Evolutionary conservation across 2,888 invertebrate genomes (phyloP).

Genomic region (Ctena decussata): DNA sequence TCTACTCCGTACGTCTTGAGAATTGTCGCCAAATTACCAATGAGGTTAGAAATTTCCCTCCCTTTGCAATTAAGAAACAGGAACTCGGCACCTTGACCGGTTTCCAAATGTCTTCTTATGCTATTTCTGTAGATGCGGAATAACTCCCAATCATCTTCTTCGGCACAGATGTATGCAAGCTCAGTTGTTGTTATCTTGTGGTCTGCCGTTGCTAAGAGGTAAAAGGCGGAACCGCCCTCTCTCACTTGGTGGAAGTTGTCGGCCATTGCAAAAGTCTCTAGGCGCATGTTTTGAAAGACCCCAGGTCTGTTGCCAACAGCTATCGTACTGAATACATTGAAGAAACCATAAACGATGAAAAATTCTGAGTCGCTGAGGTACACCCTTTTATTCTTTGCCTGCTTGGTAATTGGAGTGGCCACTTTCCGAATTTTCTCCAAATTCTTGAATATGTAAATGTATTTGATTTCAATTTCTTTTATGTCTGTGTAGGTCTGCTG

Average conservation of each 20-base stretch:
- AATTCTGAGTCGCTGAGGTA: neutral
- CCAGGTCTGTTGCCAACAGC: conserved; percentile 7
- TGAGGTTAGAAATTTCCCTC: neutral
- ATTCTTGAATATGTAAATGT: neutral
- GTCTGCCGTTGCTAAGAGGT: neutral
- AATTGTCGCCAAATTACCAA: neutral
- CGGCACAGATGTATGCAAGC: neutral
- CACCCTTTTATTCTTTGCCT: neutral
- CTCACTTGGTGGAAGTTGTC: neutral
- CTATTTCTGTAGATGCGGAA: neutral
- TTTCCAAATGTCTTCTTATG: neutral
- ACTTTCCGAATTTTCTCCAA: neutral
- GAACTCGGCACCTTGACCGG: too few relatives aligned
- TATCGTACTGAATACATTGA: neutral
- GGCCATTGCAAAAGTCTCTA: neutral
- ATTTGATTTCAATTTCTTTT: neutral
- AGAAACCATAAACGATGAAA: neutral
- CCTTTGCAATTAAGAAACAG: neutral
- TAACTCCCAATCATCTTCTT: neutral
- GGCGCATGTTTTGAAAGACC: neutral
- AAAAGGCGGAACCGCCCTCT: neutral
- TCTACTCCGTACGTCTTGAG: neutral
- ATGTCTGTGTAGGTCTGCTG: neutral
- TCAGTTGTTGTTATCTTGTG: neutral
- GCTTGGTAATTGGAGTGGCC: neutral